Conservation (phyloP, 2,113 vertebrate genomes). For the Aegotheles bennettii region DNA sequence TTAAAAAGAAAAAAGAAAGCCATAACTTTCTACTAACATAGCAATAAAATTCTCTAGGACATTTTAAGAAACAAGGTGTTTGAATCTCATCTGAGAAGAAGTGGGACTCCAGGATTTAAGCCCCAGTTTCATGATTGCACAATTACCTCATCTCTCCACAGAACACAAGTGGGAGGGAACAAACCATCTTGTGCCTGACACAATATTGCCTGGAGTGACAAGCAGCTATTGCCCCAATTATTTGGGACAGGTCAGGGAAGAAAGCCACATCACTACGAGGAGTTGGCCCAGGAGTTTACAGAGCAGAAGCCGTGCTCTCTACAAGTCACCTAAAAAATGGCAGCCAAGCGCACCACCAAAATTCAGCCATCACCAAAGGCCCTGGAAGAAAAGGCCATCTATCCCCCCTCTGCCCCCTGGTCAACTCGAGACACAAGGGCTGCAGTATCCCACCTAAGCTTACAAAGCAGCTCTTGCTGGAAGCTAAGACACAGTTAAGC, state of each 20-base stretch:
- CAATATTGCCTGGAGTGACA: not conserved
- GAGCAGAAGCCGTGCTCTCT: not conserved
- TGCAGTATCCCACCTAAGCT: not conserved
- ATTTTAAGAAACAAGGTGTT: not conserved
- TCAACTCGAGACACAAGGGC: rapidly evolving
- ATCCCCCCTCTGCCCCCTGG: not conserved
- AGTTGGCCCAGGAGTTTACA: not conserved
- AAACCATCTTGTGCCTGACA: not conserved
- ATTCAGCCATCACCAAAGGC: not conserved
- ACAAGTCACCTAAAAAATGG: too few species aligned
- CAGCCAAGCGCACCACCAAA: not conserved
- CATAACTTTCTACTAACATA: not conserved
- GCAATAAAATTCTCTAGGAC: not conserved
- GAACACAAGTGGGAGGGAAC: not conserved
- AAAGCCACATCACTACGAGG: not conserved
- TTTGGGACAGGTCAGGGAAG: not conserved
- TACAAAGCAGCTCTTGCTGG: too few species aligned
- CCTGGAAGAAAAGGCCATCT: not conserved
- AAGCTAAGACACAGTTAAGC: not conserved
- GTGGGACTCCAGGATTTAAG: not conserved
- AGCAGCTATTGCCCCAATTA: not conserved
- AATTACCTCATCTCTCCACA: not conserved
- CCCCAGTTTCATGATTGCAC: not conserved
- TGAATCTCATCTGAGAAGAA: not conserved
- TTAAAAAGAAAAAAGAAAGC: not conserved